Evolutionary conservation across 2,888 invertebrate species (phyloP), one percentile per base, ranked within the genome.

Genomic region (Homarus gammarus): DNA sequence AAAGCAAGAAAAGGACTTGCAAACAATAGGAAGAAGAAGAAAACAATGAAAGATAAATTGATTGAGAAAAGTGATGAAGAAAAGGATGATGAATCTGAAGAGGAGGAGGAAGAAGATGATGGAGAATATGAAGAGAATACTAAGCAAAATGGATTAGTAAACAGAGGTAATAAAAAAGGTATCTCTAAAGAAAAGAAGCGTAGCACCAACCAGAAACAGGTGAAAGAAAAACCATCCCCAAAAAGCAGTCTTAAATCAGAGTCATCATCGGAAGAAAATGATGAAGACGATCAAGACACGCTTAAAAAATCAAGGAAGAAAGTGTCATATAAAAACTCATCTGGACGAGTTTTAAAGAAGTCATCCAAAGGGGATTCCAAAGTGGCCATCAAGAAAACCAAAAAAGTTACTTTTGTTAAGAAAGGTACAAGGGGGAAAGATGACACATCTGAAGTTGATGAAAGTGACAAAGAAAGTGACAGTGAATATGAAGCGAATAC

Each of bases 381-480:
- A 18, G 22, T 70, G 38, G 78, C 68, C 12, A 12, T 40, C 22
- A 89, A 77, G 77, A 89, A 89, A 40, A 72, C 75, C 22, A 89
- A 89, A 78, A 83, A 83, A 64, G 88, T 89, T 15, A 83, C 88
- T 22, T 89, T 89, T 84, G 83, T 75, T 6, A 89, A 84, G 33
- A 89, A 89, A 72, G 44, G 51, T 2, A 12, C 75, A 27, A 83
- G 70, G 38, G 44, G 40, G 27, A 83, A 49, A 40, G 84, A 78
- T 51, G 75, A 89, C 38, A 84, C 77, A 27, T 89, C 88, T 40
- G 88, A 89, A 70, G 78, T 77, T 56, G 88, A 89, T n/a, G 88
- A 89, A 64, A 85, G 84, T 79, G 89, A 84, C 49, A 85, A 89
- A 49, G 89, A 89, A 27, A 89, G 89, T 85, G 89, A 89, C 44